These are phyloP conservation scores for Nyctereutes procyonoides DNA, from an alignment of 2,113 vertebrate species.

Conservation along the genomic window DNA sequence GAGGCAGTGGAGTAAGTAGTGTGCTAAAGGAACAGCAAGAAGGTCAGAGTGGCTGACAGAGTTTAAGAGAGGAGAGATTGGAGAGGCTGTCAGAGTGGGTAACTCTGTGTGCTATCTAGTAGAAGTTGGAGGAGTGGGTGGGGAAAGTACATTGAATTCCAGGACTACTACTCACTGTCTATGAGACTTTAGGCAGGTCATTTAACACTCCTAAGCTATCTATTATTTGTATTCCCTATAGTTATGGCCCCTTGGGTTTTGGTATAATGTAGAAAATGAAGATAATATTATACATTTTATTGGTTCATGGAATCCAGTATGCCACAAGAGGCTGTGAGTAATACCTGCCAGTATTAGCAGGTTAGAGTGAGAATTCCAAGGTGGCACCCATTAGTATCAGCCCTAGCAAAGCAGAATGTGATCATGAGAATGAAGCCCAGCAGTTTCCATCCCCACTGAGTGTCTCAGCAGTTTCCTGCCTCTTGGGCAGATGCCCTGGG, in stretches of 20 bases:
- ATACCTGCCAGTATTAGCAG: not conserved
- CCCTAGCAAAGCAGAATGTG: not conserved
- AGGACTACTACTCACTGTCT: not conserved
- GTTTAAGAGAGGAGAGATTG: not conserved
- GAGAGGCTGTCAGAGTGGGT: not conserved
- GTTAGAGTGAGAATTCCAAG: not conserved
- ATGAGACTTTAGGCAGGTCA: not conserved
- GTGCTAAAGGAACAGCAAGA: not conserved
- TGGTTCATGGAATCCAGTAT: not conserved
- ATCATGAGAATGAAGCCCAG: not conserved
- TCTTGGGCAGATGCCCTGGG: not conserved
- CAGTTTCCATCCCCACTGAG: not conserved
- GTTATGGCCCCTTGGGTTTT: not conserved
- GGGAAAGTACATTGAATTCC: not conserved
- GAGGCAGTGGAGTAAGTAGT: not conserved
- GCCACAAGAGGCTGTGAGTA: not conserved
- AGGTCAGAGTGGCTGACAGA: not conserved
- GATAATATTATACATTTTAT: not conserved
- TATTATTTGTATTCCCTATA: not conserved
- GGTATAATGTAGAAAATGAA: not conserved
- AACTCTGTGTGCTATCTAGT: not conserved
- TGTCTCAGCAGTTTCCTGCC: not conserved
- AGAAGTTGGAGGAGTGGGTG: not conserved
- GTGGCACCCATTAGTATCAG: not conserved
- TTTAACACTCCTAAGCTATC: not conserved